These are phyloP conservation scores for Vollenhovia emeryi DNA, from an alignment of 1,140 invertebrate genomes.

Conservation along the genomic window DNA sequence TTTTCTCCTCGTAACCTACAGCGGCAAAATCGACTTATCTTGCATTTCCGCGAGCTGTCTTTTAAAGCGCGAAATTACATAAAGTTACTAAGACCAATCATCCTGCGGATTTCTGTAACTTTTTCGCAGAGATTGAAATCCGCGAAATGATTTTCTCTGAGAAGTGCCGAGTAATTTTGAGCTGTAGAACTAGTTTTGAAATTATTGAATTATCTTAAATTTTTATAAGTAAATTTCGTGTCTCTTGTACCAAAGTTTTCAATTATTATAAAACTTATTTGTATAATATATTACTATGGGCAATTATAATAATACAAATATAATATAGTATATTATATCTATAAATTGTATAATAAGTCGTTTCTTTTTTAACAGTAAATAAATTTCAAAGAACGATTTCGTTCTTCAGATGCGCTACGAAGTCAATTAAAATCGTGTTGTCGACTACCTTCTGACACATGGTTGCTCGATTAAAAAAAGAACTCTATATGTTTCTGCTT, in stretches of 20 bases:
- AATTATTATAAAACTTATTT: slow-evolving; percentile 15
- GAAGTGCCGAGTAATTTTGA: slow-evolving; percentile 6
- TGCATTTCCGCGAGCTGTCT: slow-evolving; percentile 24
- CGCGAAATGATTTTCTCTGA: slow-evolving; percentile 19
- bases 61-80: slow-evolving; percentile 54
- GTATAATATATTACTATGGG: background rate
- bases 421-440: slow-evolving; percentile 2
- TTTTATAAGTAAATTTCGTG: background rate
- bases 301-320: background rate
- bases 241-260: background rate
- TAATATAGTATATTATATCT: background rate
- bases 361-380: background rate
- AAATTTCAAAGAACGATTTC: background rate
- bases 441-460: background rate
- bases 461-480: background rate
- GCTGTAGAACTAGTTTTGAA: background rate
- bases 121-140: slow-evolving; percentile 29
- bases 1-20: slow-evolving; percentile 34
- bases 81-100: slow-evolving; percentile 52
- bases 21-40: slow-evolving; percentile 22
- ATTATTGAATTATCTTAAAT: slow-evolving; percentile 24
- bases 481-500: background rate
- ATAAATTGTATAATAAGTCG: background rate
- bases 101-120: slow-evolving; percentile 19
- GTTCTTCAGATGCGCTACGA: background rate